A percentile compares a stretch with the other conserved stretches of the same genome.
Conservation (phyloP, 2,888 invertebrate species). For the Brachyopa scutellaris region DNA sequence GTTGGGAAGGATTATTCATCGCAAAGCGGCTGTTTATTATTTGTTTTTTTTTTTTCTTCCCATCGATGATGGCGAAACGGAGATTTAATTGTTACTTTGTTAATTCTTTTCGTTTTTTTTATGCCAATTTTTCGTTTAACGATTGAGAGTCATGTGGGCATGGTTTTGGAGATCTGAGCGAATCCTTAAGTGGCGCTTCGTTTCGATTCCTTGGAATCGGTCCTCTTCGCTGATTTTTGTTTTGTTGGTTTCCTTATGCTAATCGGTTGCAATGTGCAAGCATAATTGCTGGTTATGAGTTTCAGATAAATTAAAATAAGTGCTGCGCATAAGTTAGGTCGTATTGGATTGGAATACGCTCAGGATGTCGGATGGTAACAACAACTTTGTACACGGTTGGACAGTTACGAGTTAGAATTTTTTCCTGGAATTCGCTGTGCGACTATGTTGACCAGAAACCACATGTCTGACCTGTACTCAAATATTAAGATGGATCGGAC, state of each 20-base stretch:
- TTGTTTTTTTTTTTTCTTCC: no score
- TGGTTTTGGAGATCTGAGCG: slow-evolving; percentile 26
- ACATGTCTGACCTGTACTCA: no score
- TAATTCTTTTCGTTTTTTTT: slow-evolving; percentile 1
- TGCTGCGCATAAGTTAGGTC: slow-evolving; percentile 31
- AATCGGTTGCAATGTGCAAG: slow-evolving; percentile 51
- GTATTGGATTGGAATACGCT: slow-evolving; percentile 17
- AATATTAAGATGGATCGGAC: no score
- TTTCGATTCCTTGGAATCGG: neutral
- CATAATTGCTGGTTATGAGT: slow-evolving; percentile 58
- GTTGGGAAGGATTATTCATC: slow-evolving; percentile 71
- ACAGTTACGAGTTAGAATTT: neutral
- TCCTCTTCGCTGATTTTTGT: neutral
- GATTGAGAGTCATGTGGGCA: slow-evolving; percentile 31
- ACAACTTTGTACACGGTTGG: neutral
- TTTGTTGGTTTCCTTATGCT: slow-evolving; percentile 35
- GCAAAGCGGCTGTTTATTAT: slow-evolving; percentile 50
- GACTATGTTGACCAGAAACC: no score
- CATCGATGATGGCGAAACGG: slow-evolving; percentile 19
- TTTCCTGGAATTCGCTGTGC: neutral
- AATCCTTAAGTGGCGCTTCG: slow-evolving; percentile 67
- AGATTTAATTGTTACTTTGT: slow-evolving; percentile 66
- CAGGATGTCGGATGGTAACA: neutral
- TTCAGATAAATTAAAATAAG: slow-evolving; percentile 62
- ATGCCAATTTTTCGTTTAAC: slow-evolving; percentile 5